Evolutionary conservation across 2,113 vertebrate species (phyloP), one percentile per base, ranked within the genome.

Genomic region (Terrapene triunguis): DNA sequence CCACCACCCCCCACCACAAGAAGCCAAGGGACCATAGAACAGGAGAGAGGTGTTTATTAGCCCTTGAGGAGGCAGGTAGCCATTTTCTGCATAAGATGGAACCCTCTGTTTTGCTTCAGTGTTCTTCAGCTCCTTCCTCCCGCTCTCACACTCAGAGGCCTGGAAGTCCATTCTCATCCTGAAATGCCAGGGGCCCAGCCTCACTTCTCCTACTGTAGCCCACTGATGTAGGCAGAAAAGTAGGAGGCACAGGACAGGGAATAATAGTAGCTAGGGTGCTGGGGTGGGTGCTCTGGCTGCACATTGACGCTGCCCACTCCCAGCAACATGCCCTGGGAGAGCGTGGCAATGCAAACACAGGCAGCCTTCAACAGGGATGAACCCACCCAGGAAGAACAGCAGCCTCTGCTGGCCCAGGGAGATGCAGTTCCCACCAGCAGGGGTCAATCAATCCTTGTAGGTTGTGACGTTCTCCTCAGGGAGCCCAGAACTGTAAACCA

Each of bases 161-260:
- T 51, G 27, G 19, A 85, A 48, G 3, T 27, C 76, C 10, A 38
- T 35, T 19, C 21, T 22, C n/a, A 16, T 38, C 19, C 65, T 72
- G 65, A n/a, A 38, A 72, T 62, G 55, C 35, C 84, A 62, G 72
- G 85, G 47, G 72, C n/a, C 21, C 80, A 89, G 32, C 9, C 51
- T 92, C 32, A 72, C 0, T 0, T 80, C 25, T 94, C 4, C 10
- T 0, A 0, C 44, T 62, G 4, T 24, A 32, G 3, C 12, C 3
- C 8, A 42, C 32, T 3, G 44, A 76, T 19, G 38, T 24, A 38
- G 38, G n/a, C n/a, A 21, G 19, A 72, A n/a, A 22, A 72, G 14
- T 22, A 72, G n/a, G 17, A 38, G 19, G 9, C 17, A 5, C 17
- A 38, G 19, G n/a, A 14, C 65, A n/a, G 35, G 35, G 19, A 16